A percentile compares a stretch with the other conserved stretches of the same genome.
These are phyloP conservation scores for Phyllotreta striolata DNA, from an alignment of 2,888 invertebrate species.

Conservation along the genomic window DNA sequence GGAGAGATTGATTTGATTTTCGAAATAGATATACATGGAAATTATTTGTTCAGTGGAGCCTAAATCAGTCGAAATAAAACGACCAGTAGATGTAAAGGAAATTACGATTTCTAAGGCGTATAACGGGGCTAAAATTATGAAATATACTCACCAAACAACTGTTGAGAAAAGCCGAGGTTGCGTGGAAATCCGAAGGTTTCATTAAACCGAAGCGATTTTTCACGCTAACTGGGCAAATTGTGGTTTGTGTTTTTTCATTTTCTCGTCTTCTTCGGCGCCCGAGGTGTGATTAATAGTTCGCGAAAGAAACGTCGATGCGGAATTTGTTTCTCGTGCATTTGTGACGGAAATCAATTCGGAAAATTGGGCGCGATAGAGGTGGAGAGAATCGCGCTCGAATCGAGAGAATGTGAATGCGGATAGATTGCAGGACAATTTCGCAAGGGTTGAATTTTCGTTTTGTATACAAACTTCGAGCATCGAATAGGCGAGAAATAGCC, in stretches of 20 bases:
- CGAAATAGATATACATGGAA: no score
- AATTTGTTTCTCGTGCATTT: conserved; percentile 19
- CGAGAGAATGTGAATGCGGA: conserved; percentile 10
- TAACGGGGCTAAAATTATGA: no score
- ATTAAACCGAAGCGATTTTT: neutral
- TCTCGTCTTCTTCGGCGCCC: conserved; percentile 7
- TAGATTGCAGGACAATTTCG: conserved; percentile 16
- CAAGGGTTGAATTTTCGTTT: conserved; percentile 8
- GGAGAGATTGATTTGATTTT: conserved; percentile 10
- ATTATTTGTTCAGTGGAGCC: no score
- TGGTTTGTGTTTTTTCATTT: conserved; percentile 20
- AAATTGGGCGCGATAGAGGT: neutral
- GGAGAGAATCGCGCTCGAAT: conserved; percentile 4
- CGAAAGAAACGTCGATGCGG: conserved; percentile 14
- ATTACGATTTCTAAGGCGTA: no score
- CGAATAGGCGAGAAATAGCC: no score
- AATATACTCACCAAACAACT: no score
- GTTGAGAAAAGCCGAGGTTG: no score
- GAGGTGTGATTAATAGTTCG: conserved; percentile 16
- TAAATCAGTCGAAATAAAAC: no score
- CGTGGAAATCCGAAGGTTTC: no score
- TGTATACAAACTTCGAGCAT: neutral
- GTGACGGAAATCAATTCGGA: conserved; percentile 14
- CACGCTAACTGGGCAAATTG: conserved; percentile 17
- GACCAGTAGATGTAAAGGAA: no score